These are phyloP conservation scores for Cochlearius cochlearius DNA, from an alignment of 2,113 vertebrate species.

Conservation along the genomic window DNA sequence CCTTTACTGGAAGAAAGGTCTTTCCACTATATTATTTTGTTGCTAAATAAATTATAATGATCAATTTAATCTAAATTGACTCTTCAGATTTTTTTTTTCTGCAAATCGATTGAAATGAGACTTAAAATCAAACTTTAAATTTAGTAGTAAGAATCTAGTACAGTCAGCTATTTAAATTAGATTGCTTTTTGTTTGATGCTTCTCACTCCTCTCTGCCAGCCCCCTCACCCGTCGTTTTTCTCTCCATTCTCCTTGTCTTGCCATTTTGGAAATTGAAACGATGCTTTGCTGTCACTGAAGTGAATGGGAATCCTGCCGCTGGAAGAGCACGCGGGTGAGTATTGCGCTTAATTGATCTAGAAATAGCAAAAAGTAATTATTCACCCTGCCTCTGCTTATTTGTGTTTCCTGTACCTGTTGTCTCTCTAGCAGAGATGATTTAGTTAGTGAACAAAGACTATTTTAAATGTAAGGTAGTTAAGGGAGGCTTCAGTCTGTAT, in stretches of 20 bases:
- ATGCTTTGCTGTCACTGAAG: background rate
- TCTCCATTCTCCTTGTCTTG: background rate
- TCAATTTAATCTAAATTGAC: conserved; percentile 43
- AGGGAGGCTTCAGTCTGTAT: background rate
- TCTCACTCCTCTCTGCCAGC: background rate
- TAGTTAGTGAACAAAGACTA: conserved; percentile 12
- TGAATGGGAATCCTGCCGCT: background rate
- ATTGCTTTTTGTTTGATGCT: conserved; percentile 16
- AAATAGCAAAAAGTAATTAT: conserved; percentile 19
- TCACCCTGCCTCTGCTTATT: conserved; percentile 18
- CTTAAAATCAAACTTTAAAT: conserved; percentile 5
- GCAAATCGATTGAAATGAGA: background rate
- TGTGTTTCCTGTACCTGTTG: conserved; percentile 33
- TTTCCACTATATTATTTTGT: background rate
- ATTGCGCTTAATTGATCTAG: background rate
- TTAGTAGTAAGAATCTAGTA: background rate
- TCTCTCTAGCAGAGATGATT: background rate
- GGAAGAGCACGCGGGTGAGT: background rate
- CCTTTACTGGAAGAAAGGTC: background rate
- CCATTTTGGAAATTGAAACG: background rate
- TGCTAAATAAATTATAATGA: conserved; percentile 26
- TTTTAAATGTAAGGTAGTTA: background rate
- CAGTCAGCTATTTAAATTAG: background rate
- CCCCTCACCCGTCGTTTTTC: background rate
- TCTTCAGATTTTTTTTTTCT: background rate